These are phyloP conservation scores for Morelia viridis DNA, from an alignment of 2,797 vertebrate species.

Conservation along the genomic window DNA sequence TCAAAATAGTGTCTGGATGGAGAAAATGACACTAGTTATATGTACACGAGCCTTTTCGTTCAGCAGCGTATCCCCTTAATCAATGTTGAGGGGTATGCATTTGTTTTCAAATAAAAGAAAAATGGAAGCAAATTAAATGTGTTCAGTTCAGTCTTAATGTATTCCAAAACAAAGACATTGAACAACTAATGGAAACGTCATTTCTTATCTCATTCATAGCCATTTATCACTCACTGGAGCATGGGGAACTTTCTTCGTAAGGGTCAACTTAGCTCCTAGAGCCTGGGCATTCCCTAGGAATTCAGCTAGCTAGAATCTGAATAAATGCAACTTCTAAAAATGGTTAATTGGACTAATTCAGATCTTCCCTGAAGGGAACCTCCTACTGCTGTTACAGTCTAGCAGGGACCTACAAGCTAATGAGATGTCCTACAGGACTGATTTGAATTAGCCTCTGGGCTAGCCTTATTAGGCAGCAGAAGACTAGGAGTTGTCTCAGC, in stretches of 20 bases:
- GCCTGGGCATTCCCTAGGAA: background rate
- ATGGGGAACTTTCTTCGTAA: background rate
- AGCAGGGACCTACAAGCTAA: conserved; percentile 10
- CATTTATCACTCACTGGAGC: background rate
- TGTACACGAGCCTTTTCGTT: background rate
- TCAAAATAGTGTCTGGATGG: background rate
- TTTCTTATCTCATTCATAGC: background rate
- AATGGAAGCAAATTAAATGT: background rate
- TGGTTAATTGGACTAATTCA: background rate
- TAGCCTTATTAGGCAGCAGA: conserved; percentile 21
- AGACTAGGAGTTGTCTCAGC: background rate
- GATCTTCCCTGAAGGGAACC: background rate
- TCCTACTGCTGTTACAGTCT: background rate
- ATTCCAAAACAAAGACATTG: background rate
- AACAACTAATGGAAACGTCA: background rate
- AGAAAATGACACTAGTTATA: background rate
- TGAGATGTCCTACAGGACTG: background rate
- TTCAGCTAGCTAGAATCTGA: background rate
- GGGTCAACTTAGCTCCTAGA: background rate
- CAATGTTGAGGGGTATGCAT: background rate
- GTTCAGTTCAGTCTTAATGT: background rate
- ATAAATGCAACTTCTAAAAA: conserved; percentile 1
- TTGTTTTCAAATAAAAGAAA: background rate
- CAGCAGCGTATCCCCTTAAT: background rate
- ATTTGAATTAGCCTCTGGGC: conserved; percentile 1